These are phyloP conservation scores for Ametastegia equiseti DNA, from an alignment of 2,888 invertebrate species.

Conservation along the genomic window DNA sequence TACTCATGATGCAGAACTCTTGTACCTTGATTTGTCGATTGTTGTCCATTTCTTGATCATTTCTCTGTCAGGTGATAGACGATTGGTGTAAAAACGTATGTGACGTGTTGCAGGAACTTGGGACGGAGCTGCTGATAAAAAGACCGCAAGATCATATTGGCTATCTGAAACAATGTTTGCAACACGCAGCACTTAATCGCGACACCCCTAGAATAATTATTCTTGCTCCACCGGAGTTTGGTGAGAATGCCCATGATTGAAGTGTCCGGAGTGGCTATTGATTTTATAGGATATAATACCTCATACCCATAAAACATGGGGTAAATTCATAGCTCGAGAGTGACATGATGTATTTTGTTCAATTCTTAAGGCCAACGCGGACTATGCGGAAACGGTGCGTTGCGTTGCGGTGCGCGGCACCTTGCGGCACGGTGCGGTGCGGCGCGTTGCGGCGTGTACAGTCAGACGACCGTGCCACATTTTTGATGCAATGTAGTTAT, in stretches of 20 bases:
- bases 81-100: not conserved
- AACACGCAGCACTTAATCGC: constrained; percentile 76
- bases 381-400: no score
- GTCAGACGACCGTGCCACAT: no score
- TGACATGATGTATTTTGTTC: no score
- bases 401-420: no score
- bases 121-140: constrained; percentile 79
- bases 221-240: constrained; percentile 77
- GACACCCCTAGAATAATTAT: constrained; percentile 79
- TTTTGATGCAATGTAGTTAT: no score
- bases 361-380: no score
- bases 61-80: not conserved
- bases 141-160: constrained; percentile 82
- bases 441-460: no score
- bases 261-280: no score
- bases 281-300: no score
- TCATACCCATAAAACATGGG: no score
- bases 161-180: constrained; percentile 80
- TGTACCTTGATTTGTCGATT: not conserved
- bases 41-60: not conserved
- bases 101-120: constrained; percentile 77
- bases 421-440: no score
- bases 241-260: constrained; percentile 60
- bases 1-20: not conserved
- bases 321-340: no score